Conservation (phyloP, 35 echinoderm and acorn worm species). For the Lytechinus variegatus region DNA sequence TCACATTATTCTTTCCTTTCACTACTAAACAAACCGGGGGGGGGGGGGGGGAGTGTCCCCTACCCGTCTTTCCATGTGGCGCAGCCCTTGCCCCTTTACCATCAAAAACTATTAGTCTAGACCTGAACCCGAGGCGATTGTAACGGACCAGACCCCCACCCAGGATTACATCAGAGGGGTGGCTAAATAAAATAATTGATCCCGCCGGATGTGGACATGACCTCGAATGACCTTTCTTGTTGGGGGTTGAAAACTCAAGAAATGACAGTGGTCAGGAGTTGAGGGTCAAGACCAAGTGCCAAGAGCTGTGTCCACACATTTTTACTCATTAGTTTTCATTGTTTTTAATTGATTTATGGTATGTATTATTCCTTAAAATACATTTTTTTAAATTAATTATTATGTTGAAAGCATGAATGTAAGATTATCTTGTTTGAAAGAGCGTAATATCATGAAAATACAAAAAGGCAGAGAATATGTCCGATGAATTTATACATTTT, state of each 20-base stretch:
- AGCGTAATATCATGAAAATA: too few relatives aligned
- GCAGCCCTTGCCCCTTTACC: not conserved
- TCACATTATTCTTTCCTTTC: not conserved
- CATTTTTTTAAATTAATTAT: too few relatives aligned
- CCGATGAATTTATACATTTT: too few relatives aligned
- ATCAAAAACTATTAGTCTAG: not conserved
- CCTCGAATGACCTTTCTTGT: conserved; percentile 1
- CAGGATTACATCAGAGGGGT: not conserved
- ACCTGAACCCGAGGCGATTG: not conserved
- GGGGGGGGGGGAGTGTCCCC: too few relatives aligned
- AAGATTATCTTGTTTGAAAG: too few relatives aligned
- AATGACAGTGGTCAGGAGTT: not conserved
- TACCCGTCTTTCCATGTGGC: not conserved
- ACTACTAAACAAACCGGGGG: too few relatives aligned
- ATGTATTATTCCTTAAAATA: too few relatives aligned
- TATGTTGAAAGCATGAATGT: too few relatives aligned
- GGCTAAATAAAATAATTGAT: not conserved
- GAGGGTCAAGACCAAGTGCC: not conserved
- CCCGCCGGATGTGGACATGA: not conserved
- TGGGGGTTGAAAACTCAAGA: not conserved
- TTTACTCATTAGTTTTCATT: too few relatives aligned
- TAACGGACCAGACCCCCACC: not conserved
- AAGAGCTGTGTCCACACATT: not conserved
- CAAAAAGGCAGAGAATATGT: too few relatives aligned
- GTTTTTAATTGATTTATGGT: too few relatives aligned